Base-by-base conservation (phyloP, 2,888 invertebrate species). In the Rutpela maculata region DNA sequence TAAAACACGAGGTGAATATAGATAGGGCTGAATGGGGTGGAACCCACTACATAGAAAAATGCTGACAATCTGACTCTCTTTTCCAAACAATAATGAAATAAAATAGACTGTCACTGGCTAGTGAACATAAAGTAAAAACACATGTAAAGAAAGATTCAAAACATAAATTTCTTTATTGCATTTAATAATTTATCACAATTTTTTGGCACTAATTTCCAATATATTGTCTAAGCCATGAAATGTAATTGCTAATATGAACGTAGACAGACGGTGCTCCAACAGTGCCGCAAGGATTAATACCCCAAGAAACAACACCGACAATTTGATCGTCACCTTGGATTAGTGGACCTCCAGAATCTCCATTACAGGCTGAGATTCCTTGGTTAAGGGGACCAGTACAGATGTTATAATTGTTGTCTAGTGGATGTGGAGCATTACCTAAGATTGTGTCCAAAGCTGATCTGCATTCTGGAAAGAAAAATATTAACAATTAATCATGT, bases 301-400 rank as follows among this genome's bases (percentile, higher is more conserved):
- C 92, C 92, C 92, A 93, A 0, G 92, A 92, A 0, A 92, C 91
- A 4, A 93, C 85, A 35, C 93, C 93, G 11, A 92, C 82, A 56
- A 92, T 81, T 6, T 67, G 67, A 17, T 63, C 73, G 15, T 78
- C 63, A 4, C 17, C 18, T 10, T 87, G 79, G 88, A 81, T 88
- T 22, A 91, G 88, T 9, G 92, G 80, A 10, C 92, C 92, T 3
- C 92, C 92, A 6, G 92, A 92, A 80, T 93, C 92, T 10, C 92
- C 92, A 60, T 86, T 89, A 83, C 92, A 92, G 15, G 15, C 43
- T 2, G 65, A 65, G 38, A 43, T 65, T 11, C 19, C 19, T 19
- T 43, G 12, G 9, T 7, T 31, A 12, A 43, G 15, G 19, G 65
- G 43, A 7, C 65, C 65, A 0, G 65, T 65, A 15, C 65, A 65